These are phyloP conservation scores for Cyprinella venusta DNA, from an alignment of 2,797 vertebrate species.

Conservation along the genomic window DNA sequence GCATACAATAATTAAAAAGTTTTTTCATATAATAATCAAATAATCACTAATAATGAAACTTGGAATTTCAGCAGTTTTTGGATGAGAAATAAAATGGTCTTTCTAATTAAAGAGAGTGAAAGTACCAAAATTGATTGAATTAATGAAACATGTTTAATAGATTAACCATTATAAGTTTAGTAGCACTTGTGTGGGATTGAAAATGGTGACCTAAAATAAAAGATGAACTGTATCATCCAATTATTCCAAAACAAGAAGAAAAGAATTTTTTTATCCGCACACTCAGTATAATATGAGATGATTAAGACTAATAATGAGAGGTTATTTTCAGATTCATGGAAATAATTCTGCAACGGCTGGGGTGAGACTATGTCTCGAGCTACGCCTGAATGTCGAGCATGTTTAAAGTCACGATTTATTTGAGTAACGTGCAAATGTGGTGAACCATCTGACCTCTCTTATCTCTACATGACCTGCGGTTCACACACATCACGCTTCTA, in stretches of 20 bases:
- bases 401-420: conserved; percentile 55
- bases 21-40: conserved; percentile 5
- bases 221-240: conserved; percentile 42
- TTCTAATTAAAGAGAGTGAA: neutral
- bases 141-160: conserved; percentile 29
- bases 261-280: conserved; percentile 19
- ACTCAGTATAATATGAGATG: conserved; percentile 51
- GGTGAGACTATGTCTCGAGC: conserved; percentile 28
- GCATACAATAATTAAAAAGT: neutral
- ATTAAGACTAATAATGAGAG: conserved; percentile 53
- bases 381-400: conserved; percentile 30
- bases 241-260: conserved; percentile 45
- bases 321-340: conserved; percentile 52
- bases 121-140: conserved; percentile 7
- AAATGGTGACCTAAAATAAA: conserved; percentile 53
- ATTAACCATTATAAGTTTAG: conserved; percentile 43
- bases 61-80: neutral
- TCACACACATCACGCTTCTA: conserved; percentile 35
- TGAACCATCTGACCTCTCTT: conserved; percentile 50
- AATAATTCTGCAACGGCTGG: conserved; percentile 49
- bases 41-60: conserved; percentile 16
- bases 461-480: conserved; percentile 51
- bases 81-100: neutral
- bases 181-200: conserved; percentile 38
- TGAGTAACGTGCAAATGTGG: conserved; percentile 43